A percentile compares a stretch with the other conserved stretches of the same genome.
Conservation (phyloP, 2,797 vertebrate species). For the Avahi laniger region DNA sequence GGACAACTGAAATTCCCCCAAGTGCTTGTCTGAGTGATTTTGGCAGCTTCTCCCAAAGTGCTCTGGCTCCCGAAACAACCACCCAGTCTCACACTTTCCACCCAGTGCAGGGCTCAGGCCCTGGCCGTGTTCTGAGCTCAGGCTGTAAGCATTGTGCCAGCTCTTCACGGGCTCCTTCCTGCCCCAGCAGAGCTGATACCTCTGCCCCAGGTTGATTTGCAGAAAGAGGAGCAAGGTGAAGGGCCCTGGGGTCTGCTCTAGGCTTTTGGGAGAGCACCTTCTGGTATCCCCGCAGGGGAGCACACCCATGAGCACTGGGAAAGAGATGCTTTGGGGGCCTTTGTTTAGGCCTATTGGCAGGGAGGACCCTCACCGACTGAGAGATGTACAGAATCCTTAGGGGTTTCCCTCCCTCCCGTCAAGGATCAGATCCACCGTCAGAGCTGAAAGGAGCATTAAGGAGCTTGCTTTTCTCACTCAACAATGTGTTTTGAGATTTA, state of each 20-base stretch:
- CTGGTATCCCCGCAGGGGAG: not conserved
- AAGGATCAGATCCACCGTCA: not conserved
- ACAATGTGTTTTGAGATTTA: not conserved
- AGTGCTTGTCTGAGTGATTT: not conserved
- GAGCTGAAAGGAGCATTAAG: not conserved
- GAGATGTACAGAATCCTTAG: not conserved
- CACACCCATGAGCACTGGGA: no score
- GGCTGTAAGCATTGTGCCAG: not conserved
- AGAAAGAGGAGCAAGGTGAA: not conserved
- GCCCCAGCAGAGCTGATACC: not conserved
- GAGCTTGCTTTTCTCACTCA: not conserved
- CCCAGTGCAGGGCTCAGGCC: not conserved
- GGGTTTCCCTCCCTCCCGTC: not conserved
- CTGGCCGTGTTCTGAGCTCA: slow-evolving; percentile 20
- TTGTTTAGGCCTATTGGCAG: not conserved
- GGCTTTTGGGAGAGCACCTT: not conserved
- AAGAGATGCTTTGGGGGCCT: not conserved
- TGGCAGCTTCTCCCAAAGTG: not conserved
- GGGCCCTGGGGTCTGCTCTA: not conserved
- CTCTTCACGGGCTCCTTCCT: not conserved
- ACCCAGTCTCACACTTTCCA: slow-evolving; percentile 59
- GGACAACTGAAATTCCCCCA: slow-evolving; percentile 39
- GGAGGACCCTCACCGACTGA: not conserved
- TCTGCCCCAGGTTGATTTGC: not conserved
- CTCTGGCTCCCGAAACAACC: slow-evolving; percentile 12